phyloP scores from a whole-genome alignment of 2,888 invertebrate species.

The Ypsolopha scabrella region DNA sequence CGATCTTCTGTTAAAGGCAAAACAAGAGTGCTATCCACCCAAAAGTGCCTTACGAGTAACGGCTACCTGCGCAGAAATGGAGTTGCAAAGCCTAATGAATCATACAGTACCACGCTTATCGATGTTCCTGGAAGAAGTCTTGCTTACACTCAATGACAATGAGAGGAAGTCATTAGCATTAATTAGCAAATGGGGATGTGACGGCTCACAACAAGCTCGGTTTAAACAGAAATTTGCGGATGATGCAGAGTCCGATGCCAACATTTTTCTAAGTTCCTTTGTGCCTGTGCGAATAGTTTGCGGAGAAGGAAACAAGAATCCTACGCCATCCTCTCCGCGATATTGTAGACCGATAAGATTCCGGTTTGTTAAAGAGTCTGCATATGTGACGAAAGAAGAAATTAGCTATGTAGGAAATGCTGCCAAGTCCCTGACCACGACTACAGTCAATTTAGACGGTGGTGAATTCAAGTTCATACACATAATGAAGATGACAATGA shows the following conservation, averaged over 20 bases:
- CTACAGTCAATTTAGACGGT: not conserved
- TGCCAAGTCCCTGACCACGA: slow-evolving; percentile 3
- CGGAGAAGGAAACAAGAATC: slow-evolving; percentile 15
- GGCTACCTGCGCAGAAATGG: slow-evolving; percentile 6
- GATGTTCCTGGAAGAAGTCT: slow-evolving; percentile 9
- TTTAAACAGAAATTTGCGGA: slow-evolving; percentile 20
- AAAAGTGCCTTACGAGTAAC: slow-evolving; percentile 4
- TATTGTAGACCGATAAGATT: slow-evolving; percentile 16
- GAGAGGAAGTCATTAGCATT: slow-evolving; percentile 7
- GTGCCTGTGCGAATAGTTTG: slow-evolving; percentile 9
- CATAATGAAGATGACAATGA: slow-evolving; percentile 12
- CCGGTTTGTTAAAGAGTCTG: slow-evolving; percentile 12
- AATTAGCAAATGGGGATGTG: slow-evolving; percentile 20
- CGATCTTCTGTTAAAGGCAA: slow-evolving; percentile 1
- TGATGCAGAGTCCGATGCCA: slow-evolving; percentile 14
- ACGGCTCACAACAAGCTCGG: slow-evolving; percentile 19
- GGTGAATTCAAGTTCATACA: slow-evolving; percentile 5
- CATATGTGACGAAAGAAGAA: slow-evolving; percentile 12
- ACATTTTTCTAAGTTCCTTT: slow-evolving; percentile 20
- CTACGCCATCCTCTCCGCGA: slow-evolving; percentile 18
- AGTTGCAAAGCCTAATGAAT: slow-evolving; percentile 7
- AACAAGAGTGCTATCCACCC: slow-evolving; percentile 11
- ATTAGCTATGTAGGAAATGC: slow-evolving; percentile 9
- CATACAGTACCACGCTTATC: slow-evolving; percentile 12
- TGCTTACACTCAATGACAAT: slow-evolving; percentile 4